A percentile compares a stretch with the other conserved stretches of the same genome.
Evolutionary conservation across 2,797 vertebrate genomes (phyloP).

Genomic region (Pipistrellus nathusii): DNA sequence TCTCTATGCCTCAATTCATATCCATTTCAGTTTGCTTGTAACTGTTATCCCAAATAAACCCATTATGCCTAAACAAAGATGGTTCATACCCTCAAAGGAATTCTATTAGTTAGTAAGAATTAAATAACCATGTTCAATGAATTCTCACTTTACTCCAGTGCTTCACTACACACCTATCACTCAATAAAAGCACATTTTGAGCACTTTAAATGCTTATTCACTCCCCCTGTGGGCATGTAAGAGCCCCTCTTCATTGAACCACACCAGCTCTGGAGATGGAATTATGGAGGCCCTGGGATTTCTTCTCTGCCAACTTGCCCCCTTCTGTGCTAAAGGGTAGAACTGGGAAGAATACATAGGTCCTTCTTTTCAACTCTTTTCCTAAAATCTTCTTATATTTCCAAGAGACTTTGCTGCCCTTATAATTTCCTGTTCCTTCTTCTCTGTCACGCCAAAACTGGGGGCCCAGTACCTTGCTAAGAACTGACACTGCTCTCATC

Average conservation of each 20-base stretch:
- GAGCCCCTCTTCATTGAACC: background rate
- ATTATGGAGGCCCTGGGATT: background rate
- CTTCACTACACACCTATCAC: background rate
- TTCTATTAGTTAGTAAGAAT: constrained; percentile 21
- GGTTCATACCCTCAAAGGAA: background rate
- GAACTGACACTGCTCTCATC: background rate
- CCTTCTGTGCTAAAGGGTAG: background rate
- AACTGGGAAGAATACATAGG: background rate
- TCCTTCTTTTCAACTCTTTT: background rate
- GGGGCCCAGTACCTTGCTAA: background rate
- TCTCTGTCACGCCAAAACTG: background rate
- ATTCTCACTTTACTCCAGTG: constrained; percentile 25
- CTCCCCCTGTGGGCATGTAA: background rate
- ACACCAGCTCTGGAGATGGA: background rate
- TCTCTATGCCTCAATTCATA: constrained; percentile 6
- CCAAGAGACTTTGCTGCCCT: background rate
- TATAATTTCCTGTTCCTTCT: background rate
- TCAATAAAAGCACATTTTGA: constrained; percentile 34
- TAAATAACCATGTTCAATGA: constrained; percentile 1
- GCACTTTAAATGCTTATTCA: background rate
- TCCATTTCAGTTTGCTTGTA: constrained; percentile 1
- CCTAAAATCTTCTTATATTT: background rate
- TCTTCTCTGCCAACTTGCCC: background rate
- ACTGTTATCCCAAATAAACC: background rate
- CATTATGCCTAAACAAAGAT: constrained; percentile 10